Evolutionary conservation across 1,140 invertebrate species (phyloP), one percentile per base, ranked within the genome.

Genomic region (Hetaerina americana): DNA sequence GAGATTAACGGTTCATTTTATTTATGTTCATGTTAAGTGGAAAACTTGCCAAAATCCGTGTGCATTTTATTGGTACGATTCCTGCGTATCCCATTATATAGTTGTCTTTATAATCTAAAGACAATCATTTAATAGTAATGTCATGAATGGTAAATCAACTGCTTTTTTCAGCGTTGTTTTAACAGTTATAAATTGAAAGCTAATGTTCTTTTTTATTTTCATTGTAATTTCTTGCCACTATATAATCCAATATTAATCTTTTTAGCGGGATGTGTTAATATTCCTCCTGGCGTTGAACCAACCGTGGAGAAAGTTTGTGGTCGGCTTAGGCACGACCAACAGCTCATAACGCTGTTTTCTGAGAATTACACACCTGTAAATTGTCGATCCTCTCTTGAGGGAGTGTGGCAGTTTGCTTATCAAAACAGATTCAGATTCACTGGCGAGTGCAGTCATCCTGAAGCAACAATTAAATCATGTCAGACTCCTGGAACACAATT

Each of bases 401-500:
- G 95, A 73, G 93, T 96, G 3, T 97, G 93, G 93, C 92, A 95
- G 77, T 97, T 97, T 86, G 90, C 91, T 22, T 96, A 96, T 82
- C 73, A 88, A 84, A 93, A 93, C 81, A 83, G 91, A 73, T 95
- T 93, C 78, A 87, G 93, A 73, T 96, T 95, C 78, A 95, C 93
- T 27, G 94, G 94, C 27, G 94, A 96, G 80, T 97, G 94, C 78
- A 87, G 88, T 76, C 83, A 94, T 80, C 90, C 89, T 0, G 92
- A 96, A 80, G 93, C 92, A 5, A 88, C 91, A 76, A 95, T 99
- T 74, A 88, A 87, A 76, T 97, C 96, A 0, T 99, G 96, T 82
- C 96, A 98, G 83, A 93, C 91, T 15, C 93, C 96, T 31, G 96
- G 96, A 72, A 95, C 94, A 15, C 92, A 97, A 80, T 97, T 96